Conservation (phyloP, 2,113 vertebrate genomes). For the Orcinus orca region DNA sequence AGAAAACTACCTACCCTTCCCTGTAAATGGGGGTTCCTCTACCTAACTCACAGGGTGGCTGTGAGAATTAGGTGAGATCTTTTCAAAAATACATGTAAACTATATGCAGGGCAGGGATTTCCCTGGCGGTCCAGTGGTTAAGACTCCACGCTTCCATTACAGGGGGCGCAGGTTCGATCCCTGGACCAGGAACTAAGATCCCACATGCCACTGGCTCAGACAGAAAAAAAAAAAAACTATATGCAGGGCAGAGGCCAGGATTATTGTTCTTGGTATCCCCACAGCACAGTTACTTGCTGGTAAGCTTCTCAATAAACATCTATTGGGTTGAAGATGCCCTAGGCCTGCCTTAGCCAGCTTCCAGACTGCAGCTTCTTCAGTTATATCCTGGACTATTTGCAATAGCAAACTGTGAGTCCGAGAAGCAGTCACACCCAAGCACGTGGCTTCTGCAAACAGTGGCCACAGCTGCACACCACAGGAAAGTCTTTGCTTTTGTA, state of each 20-base stretch:
- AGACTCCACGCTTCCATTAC: too few relatives aligned
- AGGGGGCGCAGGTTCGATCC: too few relatives aligned
- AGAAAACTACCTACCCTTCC: not conserved
- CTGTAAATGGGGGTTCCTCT: not conserved
- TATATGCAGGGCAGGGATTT: not conserved
- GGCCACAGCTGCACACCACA: constrained; percentile 19
- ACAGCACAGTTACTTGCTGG: not conserved
- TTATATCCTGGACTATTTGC: not conserved
- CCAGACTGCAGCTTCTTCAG: not conserved
- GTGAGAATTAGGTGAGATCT: not conserved
- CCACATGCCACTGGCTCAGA: too few relatives aligned
- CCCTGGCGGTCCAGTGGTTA: too few relatives aligned
- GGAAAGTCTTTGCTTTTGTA: constrained; percentile 40
- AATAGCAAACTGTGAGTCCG: constrained; percentile 31
- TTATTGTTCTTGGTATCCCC: not conserved
- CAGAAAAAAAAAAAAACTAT: too few relatives aligned
- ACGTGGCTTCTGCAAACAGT: constrained; percentile 61
- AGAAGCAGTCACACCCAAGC: constrained; percentile 34
- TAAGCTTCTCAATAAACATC: not conserved
- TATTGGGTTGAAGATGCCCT: not conserved
- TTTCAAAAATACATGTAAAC: constrained; percentile 6
- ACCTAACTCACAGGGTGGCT: not conserved
- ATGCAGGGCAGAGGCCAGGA: not conserved
- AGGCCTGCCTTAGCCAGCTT: not conserved
- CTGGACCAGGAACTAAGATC: too few relatives aligned